Evolutionary conservation across 2,797 vertebrate genomes (phyloP).

Genomic region (Meda fulgida): DNA sequence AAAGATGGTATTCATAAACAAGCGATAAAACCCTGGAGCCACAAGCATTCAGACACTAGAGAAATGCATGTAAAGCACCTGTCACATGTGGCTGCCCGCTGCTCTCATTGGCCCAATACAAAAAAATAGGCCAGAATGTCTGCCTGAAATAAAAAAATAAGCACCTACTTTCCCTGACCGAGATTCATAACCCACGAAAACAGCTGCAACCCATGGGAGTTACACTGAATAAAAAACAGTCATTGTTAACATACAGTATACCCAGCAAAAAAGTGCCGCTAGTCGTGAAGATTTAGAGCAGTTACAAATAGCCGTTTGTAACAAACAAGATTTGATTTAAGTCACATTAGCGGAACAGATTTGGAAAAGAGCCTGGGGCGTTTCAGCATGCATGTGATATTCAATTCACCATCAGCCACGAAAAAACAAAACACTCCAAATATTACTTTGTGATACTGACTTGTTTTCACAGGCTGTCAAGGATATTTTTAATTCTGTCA

Average conservation of each 20-base stretch:
- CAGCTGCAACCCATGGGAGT: constrained; percentile 28
- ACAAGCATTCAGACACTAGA: background rate
- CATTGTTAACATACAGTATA: constrained; percentile 9
- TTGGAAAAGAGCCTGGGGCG: constrained; percentile 20
- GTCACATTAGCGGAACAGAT: constrained; percentile 28
- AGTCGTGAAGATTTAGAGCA: constrained; percentile 25
- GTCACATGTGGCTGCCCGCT: background rate
- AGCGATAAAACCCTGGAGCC: background rate
- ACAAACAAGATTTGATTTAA: constrained; percentile 41
- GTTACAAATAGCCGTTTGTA: background rate
- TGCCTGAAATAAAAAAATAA: background rate
- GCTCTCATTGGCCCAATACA: background rate
- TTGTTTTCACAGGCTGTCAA: constrained; percentile 41
- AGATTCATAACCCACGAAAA: constrained; percentile 41
- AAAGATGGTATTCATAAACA: background rate
- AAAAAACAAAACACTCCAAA: constrained; percentile 20
- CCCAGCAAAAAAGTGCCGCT: constrained; percentile 19
- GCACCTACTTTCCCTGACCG: constrained; percentile 5
- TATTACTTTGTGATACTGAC: constrained; percentile 43
- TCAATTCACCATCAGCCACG: constrained; percentile 2
- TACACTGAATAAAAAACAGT: constrained; percentile 18
- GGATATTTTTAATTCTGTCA: too few relatives aligned
- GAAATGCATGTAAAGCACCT: background rate
- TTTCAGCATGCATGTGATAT: constrained; percentile 22
- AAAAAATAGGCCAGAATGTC: constrained; percentile 28